A percentile compares a stretch with the other conserved stretches of the same genome.
These are phyloP conservation scores for Chionomys nivalis DNA, from an alignment of 2,113 vertebrate genomes.

Conservation along the genomic window DNA sequence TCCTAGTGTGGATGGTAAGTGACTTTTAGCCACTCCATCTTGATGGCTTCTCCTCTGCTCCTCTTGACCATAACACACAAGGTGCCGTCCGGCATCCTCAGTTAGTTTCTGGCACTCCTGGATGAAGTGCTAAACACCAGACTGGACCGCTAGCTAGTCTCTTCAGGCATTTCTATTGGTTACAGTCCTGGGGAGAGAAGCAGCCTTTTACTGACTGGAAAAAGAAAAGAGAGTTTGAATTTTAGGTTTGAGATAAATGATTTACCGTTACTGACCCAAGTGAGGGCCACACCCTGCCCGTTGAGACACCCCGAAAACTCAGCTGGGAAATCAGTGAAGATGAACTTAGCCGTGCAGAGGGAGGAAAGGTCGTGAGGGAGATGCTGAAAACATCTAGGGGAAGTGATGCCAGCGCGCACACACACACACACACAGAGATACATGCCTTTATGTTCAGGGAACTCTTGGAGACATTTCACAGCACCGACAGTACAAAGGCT, in stretches of 20 bases:
- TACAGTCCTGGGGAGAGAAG: background rate
- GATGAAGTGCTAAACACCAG: background rate
- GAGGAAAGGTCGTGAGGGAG: background rate
- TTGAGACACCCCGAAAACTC: background rate
- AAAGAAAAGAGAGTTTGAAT: background rate
- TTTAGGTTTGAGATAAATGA: background rate
- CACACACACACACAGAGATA: background rate
- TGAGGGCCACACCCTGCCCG: background rate
- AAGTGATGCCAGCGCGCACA: background rate
- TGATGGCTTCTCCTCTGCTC: background rate
- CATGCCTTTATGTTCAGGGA: background rate
- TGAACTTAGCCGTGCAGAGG: background rate
- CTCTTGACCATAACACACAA: background rate
- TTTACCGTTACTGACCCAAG: background rate
- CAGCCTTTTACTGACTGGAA: background rate
- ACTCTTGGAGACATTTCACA: slow-evolving; percentile 58
- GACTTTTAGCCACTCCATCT: background rate
- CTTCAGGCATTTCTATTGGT: background rate
- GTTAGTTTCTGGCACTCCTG: background rate
- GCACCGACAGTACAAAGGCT: background rate
- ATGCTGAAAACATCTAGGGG: background rate
- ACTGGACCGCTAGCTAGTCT: background rate
- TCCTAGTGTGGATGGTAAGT: background rate
- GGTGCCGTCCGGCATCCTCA: background rate
- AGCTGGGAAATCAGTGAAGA: background rate